A percentile compares a stretch with the other conserved stretches of the same genome.
phyloP scores from a whole-genome alignment of 2,888 invertebrate species.

The Chromoteleia sp. region DNA sequence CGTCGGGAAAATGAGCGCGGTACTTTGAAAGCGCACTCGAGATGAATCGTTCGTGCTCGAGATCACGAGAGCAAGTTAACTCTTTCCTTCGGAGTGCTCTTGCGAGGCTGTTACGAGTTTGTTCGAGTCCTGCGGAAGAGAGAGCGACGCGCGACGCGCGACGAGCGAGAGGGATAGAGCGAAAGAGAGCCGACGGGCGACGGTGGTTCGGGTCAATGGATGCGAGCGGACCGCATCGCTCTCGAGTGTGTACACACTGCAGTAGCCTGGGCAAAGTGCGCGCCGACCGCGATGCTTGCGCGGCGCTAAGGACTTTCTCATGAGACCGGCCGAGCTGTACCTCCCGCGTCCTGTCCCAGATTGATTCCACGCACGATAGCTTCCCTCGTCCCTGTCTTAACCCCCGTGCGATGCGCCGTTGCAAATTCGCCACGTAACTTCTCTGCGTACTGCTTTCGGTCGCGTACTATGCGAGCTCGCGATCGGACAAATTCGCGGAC shows the following conservation, averaged over 20 bases:
- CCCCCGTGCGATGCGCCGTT: slow-evolving; percentile 1
- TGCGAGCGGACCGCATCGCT: slow-evolving; percentile 55
- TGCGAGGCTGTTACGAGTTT: slow-evolving; percentile 60
- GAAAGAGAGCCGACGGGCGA: slow-evolving; percentile 68
- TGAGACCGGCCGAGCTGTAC: slow-evolving; percentile 78
- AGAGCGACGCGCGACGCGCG: slow-evolving; percentile 69
- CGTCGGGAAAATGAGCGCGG: slow-evolving; percentile 61
- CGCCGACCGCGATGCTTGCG: slow-evolving; percentile 71
- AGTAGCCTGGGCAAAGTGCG: slow-evolving; percentile 57
- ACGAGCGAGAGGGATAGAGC: slow-evolving; percentile 67
- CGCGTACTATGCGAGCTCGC: not conserved
- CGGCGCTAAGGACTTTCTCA: slow-evolving; percentile 83
- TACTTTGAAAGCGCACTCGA: slow-evolving; percentile 54
- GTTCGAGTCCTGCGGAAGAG: slow-evolving; percentile 51
- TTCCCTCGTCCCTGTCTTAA: not conserved
- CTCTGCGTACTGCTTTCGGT: not conserved
- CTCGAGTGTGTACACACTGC: slow-evolving; percentile 60
- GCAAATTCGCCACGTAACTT: slow-evolving; percentile 14
- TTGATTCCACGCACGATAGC: slow-evolving; percentile 31
- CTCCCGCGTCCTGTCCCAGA: slow-evolving; percentile 35
- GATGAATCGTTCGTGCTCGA: slow-evolving; percentile 66
- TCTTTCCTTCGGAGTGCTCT: slow-evolving; percentile 65
- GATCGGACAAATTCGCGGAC: not conserved
- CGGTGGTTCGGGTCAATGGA: slow-evolving; percentile 76
- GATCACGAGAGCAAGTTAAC: slow-evolving; percentile 64